Evolutionary conservation across 2,797 vertebrate genomes (phyloP).

Genomic region (Delichon dasypus): DNA sequence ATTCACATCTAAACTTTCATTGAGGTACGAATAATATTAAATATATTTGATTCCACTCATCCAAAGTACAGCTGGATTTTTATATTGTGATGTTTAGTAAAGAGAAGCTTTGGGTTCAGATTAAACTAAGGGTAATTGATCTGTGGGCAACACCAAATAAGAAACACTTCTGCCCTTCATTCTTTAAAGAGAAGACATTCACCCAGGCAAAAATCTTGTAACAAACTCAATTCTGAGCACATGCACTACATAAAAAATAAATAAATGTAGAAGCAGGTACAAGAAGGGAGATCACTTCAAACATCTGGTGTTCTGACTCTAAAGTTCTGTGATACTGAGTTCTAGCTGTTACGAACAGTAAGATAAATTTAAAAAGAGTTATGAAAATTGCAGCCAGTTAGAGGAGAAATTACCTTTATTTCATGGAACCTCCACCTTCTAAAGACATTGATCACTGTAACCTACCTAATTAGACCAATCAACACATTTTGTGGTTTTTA

Average conservation of each 20-base stretch:
- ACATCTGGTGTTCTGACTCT: neutral
- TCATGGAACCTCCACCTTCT: neutral
- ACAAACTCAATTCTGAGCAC: conserved; percentile 32
- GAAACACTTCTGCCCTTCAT: neutral
- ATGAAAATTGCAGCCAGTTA: neutral
- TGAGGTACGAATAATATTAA: neutral
- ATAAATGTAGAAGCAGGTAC: neutral
- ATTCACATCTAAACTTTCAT: conserved; percentile 20
- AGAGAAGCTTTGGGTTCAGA: conserved; percentile 10
- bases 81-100: conserved; percentile 7
- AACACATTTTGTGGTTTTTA: neutral
- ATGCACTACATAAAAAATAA: neutral
- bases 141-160: neutral
- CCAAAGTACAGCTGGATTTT: conserved; percentile 5
- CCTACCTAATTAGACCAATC: neutral
- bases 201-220: neutral
- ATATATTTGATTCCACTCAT: neutral
- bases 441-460: neutral
- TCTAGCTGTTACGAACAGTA: neutral
- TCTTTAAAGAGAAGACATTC: conserved; percentile 4
- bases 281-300: neutral
- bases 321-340: neutral
- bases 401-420: neutral
- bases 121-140: conserved; percentile 20
- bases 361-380: neutral